Conservation (phyloP, 2,113 vertebrate species). For the Marmota monax region DNA sequence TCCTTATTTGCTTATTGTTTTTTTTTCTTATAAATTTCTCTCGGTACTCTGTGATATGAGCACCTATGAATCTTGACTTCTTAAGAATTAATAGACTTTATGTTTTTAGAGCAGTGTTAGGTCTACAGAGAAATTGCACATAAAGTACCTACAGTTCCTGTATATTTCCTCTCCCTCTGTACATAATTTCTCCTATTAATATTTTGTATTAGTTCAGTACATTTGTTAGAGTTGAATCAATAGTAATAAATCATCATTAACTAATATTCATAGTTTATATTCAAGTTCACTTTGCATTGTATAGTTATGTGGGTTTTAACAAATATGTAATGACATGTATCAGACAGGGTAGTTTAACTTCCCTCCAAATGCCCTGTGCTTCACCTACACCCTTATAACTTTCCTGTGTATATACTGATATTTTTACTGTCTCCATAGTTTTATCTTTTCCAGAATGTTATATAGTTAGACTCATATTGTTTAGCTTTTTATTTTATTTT, state of each 20-base stretch:
- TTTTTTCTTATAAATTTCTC: neutral
- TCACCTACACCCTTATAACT: neutral
- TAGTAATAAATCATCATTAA: neutral
- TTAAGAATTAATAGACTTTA: neutral
- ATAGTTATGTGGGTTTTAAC: neutral
- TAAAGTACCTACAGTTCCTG: neutral
- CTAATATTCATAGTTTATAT: neutral
- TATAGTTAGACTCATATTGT: neutral
- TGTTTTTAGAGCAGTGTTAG: neutral
- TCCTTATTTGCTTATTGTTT: neutral
- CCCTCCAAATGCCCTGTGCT: neutral
- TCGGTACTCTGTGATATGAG: neutral
- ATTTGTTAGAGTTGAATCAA: neutral
- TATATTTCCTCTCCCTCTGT: neutral
- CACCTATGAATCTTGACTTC: neutral
- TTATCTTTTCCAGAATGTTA: neutral
- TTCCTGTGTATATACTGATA: neutral
- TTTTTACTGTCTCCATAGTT: conserved; percentile 11
- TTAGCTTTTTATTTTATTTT: neutral
- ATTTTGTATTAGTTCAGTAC: neutral
- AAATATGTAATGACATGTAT: neutral
- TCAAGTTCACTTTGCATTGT: neutral
- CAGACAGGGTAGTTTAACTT: neutral
- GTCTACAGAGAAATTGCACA: neutral
- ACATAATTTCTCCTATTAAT: neutral